Conservation (phyloP, 2,113 vertebrate species). For the Hypomesus transpacificus region DNA sequence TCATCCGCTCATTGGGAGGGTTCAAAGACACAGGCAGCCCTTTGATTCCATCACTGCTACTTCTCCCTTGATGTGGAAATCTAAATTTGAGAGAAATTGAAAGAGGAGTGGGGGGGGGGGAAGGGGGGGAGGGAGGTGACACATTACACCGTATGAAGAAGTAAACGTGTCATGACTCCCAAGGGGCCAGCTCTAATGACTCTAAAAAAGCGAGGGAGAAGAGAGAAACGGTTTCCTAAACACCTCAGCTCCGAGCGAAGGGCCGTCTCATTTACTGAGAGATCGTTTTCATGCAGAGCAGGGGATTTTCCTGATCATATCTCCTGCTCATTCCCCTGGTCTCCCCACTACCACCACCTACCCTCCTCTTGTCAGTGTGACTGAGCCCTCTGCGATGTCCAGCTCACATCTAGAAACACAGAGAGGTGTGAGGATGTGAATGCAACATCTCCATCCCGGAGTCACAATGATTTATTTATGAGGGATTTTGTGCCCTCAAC, state of each 20-base stretch:
- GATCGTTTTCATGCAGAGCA: not conserved
- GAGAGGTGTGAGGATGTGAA: too few relatives aligned
- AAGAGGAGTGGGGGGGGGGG: constrained; percentile 22
- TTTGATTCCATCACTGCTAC: constrained; percentile 57
- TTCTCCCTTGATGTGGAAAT: constrained; percentile 60
- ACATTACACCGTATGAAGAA: constrained; percentile 60
- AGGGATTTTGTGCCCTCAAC: too few relatives aligned
- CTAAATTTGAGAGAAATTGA: constrained; percentile 58
- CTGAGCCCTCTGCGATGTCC: too few relatives aligned
- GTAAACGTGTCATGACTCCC: constrained; percentile 43
- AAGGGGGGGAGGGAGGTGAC: constrained; percentile 28
- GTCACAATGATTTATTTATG: too few relatives aligned
- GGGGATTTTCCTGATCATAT: not conserved
- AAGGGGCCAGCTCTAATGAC: constrained; percentile 39
- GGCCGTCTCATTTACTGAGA: not conserved
- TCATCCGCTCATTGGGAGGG: constrained; percentile 62
- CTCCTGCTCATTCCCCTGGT: not conserved
- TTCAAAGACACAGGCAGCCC: constrained; percentile 56
- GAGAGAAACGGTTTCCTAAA: constrained; percentile 17
- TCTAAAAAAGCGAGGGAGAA: constrained; percentile 8
- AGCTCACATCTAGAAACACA: too few relatives aligned
- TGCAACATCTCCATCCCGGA: too few relatives aligned
- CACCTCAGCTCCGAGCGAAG: constrained; percentile 7
- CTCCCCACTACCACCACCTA: not conserved
- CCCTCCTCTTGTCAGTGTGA: too few relatives aligned